These are phyloP conservation scores for Ceramica pisi DNA, from an alignment of 2,888 invertebrate species.

Conservation along the genomic window DNA sequence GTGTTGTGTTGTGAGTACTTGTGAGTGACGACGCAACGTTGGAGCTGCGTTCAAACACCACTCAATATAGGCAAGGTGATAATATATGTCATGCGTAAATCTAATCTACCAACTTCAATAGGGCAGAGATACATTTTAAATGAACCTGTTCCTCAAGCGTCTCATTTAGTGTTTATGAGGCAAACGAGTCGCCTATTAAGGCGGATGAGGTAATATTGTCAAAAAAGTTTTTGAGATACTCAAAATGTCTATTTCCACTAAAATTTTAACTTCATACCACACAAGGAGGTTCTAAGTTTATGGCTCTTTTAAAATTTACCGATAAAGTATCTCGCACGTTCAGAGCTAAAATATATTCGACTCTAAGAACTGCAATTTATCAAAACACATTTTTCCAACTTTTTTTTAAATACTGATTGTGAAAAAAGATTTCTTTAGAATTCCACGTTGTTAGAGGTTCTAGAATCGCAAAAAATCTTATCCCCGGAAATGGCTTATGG, in stretches of 20 bases:
- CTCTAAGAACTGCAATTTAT: constrained; percentile 52
- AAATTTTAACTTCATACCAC: constrained; percentile 14
- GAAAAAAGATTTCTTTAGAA: constrained; percentile 35
- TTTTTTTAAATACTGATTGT: constrained; percentile 47
- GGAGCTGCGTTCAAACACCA: constrained; percentile 4
- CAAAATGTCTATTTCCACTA: constrained; percentile 10
- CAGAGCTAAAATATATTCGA: constrained; percentile 48
- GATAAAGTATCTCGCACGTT: constrained; percentile 41
- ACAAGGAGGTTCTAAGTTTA: constrained; percentile 23
- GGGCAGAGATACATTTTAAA: constrained; percentile 1
- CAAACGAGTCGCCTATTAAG: constrained; percentile 5
- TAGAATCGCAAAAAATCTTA: constrained; percentile 41
- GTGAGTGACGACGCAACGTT: constrained; percentile 1
- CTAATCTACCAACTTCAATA: constrained; percentile 9
- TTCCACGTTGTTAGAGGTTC: constrained; percentile 33
- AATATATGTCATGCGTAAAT: constrained; percentile 4
- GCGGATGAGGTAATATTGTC: constrained; percentile 6
- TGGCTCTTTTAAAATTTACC: constrained; percentile 47
- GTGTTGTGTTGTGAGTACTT: constrained; percentile 13
- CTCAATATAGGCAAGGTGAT: constrained; percentile 23
- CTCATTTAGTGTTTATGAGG: constrained; percentile 4
- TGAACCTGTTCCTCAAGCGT: constrained; percentile 2
- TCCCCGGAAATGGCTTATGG: constrained; percentile 43
- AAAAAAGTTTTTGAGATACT: constrained; percentile 18
- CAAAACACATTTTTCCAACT: constrained; percentile 42